Evolutionary conservation across 2,797 vertebrate genomes (phyloP), one percentile per base, ranked within the genome.

Genomic region (Eulemur coronatus): DNA sequence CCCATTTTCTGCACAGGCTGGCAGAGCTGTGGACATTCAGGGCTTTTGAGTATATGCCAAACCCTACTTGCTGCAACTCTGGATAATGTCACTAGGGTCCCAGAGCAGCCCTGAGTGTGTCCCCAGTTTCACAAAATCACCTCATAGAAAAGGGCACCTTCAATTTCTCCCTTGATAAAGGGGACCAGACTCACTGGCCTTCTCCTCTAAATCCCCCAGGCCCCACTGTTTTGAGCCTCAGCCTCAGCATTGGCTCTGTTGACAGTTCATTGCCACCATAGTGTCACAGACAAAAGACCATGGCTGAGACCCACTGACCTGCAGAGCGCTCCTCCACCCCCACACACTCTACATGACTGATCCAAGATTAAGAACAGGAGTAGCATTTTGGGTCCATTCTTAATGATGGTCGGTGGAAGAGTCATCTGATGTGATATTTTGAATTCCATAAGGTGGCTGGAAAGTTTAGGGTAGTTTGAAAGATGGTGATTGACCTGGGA

Each of bases 381-480:
- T 59, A 55, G 33, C 43, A 89, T 70, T 93, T 94, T 67, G 61
- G 61, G 57, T 73, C 41, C 61, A 13, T 82, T 92, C 52, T 89
- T 79, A 52, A 24, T 59, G 61, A 59, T 35, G 0, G 41, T 57
- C 38, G 41, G 18, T 67, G 33, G 61, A 87, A 72, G 65, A 85
- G 28, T 46, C 35, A 43, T 82, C 85, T 84, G 65, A 87, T 43
- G 24, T 59, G 50, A 41, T 81, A 73, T 41, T 84, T 86, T 92
- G 50, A 94, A 30, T 88, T 90, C 35, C 92, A 41, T 86, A 48
- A 81, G 59, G 28, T 89, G 35, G 38, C 38, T 69, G n/a, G 41
- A 55, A 84, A 76, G 79, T 61, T 76, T 67, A 55, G 55, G 70
- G n/a, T 91, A 30, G 88, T 95, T 94, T 92, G 55, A 92, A 92